Conservation (phyloP, 2,888 invertebrate genomes). For the Smittia sp. region DNA sequence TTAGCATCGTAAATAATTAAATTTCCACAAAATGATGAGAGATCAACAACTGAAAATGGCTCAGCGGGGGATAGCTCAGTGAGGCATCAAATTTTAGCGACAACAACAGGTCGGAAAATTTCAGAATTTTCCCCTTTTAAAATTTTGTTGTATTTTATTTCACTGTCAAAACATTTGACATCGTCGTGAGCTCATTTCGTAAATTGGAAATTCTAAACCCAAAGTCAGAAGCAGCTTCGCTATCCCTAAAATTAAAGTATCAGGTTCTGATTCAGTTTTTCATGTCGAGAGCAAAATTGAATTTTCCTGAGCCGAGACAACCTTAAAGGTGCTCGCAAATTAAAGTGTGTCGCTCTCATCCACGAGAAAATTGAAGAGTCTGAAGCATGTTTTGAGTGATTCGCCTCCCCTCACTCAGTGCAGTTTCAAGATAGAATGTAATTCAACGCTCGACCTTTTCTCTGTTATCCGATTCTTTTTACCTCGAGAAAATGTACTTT, state of each 20-base stretch:
- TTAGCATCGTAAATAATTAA: too few relatives aligned
- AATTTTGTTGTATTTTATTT: neutral
- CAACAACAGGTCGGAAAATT: slow-evolving; percentile 24
- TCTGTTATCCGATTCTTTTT: neutral
- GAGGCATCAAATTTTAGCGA: slow-evolving; percentile 23
- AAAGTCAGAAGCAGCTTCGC: neutral
- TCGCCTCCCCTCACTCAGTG: neutral
- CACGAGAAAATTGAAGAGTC: slow-evolving; percentile 9
- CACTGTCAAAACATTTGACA: slow-evolving; percentile 25
- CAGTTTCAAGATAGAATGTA: neutral
- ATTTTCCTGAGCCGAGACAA: neutral
- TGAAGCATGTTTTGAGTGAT: slow-evolving; percentile 26
- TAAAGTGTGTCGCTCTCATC: neutral
- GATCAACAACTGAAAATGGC: neutral
- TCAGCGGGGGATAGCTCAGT: slow-evolving; percentile 24
- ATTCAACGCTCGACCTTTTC: slow-evolving; percentile 24
- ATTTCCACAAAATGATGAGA: too few relatives aligned
- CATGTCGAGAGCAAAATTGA: neutral
- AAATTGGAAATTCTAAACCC: neutral
- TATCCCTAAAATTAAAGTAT: slow-evolving; percentile 22
- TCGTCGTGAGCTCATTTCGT: neutral
- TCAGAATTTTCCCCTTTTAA: neutral
- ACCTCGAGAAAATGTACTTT: neutral
- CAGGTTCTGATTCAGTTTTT: neutral
- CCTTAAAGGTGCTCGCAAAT: slow-evolving; percentile 13